Base-by-base conservation (phyloP, 2,888 invertebrate species). In the Acholoe squamosa region DNA sequence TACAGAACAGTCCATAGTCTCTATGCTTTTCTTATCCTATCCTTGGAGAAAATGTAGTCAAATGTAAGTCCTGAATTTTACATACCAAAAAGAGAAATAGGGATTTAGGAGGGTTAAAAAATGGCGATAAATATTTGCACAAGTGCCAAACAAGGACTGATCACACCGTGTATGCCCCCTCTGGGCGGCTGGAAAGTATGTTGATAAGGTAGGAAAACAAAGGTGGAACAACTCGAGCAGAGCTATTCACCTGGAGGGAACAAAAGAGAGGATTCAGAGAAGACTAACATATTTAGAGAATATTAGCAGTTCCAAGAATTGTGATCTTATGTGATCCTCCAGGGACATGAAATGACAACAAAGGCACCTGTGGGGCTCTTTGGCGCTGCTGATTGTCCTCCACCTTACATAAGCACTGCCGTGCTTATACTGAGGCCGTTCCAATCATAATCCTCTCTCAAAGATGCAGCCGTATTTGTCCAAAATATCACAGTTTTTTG, bases 381-480 rank as follows among this genome's bases (percentile, higher is more conserved):
- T 25, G 28, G 3, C 71, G 0, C 0, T 14, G 28, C 71, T 71
- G 71, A 71, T 71, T 71, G 71, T 71, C 25, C 25, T 61, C n/a
- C n/a, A 25, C 71, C 71, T 14, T 28, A 3, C 71, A 28, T 71
- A 28, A 22, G 28, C 16, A 71, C 14, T n/a, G 28, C 71, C 28
- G 31, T 71, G 71, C 61, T 61, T 61, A 61, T n/a, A n/a, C 31
- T 28, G 25, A n/a, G 71, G 14, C 31, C 14, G 28, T n/a, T n/a
- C 71, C 71, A 71, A 71, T 71, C 28, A 71, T 71, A 71, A 71
- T 71, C 71, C 31, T 28, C 25, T 71, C 71, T 71, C 71, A 71
- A 71, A 28, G 71, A 71, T 71, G 14, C 0, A 28, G 3, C 71
- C 7, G 0, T 71, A 25, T 71, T 71, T 71, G 71, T 28, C 71